phyloP scores from a whole-genome alignment of 2,113 vertebrate species.

The Cyprinodon tularosa region DNA sequence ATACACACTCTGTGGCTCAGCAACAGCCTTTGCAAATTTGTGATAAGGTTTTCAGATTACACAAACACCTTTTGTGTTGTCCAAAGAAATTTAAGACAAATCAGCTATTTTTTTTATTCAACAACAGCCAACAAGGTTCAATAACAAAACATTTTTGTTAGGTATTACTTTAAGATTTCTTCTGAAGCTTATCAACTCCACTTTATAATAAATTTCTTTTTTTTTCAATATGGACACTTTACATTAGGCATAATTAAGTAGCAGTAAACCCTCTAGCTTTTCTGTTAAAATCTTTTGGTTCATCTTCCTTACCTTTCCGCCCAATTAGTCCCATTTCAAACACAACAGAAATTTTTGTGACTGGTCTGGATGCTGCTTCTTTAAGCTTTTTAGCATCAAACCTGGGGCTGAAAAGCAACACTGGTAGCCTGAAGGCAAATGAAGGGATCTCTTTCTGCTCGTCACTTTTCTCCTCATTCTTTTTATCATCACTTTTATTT shows the following conservation, averaged over 20 bases:
- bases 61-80: slow-evolving; percentile 60
- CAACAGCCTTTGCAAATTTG: slow-evolving; percentile 12
- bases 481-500: slow-evolving; percentile 67
- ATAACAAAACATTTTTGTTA: slow-evolving; percentile 52
- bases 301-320: slow-evolving; percentile 78
- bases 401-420: slow-evolving; percentile 88
- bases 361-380: slow-evolving; percentile 85
- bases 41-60: slow-evolving; percentile 43
- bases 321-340: slow-evolving; percentile 83
- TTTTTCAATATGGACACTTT: slow-evolving; percentile 19
- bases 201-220: not conserved
- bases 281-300: slow-evolving; percentile 91
- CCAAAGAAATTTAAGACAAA: slow-evolving; percentile 57
- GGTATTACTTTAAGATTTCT: slow-evolving; percentile 60
- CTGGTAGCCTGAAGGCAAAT: slow-evolving; percentile 80
- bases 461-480: slow-evolving; percentile 29
- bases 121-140: slow-evolving; percentile 38
- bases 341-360: slow-evolving; percentile 75
- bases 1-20: not conserved
- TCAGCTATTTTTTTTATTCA: slow-evolving; percentile 22
- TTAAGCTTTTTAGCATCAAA: slow-evolving; percentile 92
- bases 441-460: slow-evolving; percentile 71
- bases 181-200: slow-evolving; percentile 11
- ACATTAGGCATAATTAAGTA: slow-evolving; percentile 50
- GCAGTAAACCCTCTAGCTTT: slow-evolving; percentile 85